Evolutionary conservation across 2,113 vertebrate species (phyloP).

Genomic region (Mobula hypostoma): DNA sequence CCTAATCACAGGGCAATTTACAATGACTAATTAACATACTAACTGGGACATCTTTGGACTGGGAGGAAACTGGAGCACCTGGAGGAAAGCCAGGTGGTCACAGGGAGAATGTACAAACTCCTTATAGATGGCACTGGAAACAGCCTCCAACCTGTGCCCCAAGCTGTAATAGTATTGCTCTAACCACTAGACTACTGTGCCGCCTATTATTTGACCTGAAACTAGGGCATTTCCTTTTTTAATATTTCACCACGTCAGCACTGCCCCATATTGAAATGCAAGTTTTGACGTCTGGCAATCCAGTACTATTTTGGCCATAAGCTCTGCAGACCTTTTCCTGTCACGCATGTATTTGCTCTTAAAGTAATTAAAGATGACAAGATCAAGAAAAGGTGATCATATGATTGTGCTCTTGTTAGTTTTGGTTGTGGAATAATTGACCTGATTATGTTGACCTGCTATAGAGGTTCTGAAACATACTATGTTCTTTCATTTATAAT

Average conservation of each 20-base stretch:
- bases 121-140: no score
- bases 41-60: no score
- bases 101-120: no score
- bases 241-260: slow-evolving; percentile 11
- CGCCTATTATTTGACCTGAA: background rate
- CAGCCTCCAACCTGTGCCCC: no score
- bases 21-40: no score
- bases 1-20: no score
- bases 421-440: slow-evolving; percentile 32
- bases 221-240: slow-evolving; percentile 14
- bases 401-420: background rate
- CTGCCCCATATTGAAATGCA: background rate
- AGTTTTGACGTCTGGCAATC: slow-evolving; percentile 14
- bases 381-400: slow-evolving; percentile 9
- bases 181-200: no score
- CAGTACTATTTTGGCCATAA: background rate
- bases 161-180: no score
- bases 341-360: background rate
- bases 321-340: background rate
- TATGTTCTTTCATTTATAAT: background rate
- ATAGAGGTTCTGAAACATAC: background rate
- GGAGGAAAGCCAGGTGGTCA: no score
- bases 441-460: background rate
- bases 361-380: slow-evolving; percentile 13
- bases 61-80: no score